These are phyloP conservation scores for Sebastes wilsoni DNA, from an alignment of 2,797 vertebrate species.

Conservation along the genomic window DNA sequence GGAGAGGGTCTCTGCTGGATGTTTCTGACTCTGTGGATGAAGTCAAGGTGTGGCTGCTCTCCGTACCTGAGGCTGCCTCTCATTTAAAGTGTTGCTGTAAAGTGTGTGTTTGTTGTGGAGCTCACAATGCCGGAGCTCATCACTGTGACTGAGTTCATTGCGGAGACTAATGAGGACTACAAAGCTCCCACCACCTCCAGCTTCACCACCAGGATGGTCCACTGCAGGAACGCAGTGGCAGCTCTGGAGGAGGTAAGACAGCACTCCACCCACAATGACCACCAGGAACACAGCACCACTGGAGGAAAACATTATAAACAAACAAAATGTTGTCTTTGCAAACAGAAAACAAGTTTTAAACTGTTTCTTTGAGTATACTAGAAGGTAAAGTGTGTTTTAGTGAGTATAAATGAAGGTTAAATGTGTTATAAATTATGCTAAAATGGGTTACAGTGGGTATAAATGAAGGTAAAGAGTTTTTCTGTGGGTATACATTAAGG, in stretches of 20 bases:
- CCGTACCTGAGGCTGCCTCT: background rate
- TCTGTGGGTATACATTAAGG: no score
- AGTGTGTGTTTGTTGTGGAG: background rate
- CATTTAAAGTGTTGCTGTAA: background rate
- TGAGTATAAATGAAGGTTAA: no score
- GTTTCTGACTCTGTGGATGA: background rate
- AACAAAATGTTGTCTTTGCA: no score
- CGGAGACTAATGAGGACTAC: conserved; percentile 95
- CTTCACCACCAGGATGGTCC: conserved; percentile 92
- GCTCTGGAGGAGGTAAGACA: conserved; percentile 92
- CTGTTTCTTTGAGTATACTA: no score
- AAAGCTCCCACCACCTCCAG: conserved; percentile 95
- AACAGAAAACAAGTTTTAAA: no score
- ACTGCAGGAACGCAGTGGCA: conserved; percentile 91
- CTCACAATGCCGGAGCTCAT: conserved; percentile 90
- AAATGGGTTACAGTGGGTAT: no score
- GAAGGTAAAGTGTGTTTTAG: no score
- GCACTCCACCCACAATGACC: no score
- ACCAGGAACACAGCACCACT: no score
- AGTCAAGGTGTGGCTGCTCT: conserved; percentile 29
- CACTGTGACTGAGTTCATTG: conserved; percentile 90
- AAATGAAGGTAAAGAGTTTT: no score
- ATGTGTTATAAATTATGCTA: no score
- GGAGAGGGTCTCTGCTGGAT: background rate
- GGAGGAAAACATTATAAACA: no score